Evolutionary conservation across 1,140 invertebrate species (phyloP).

Genomic region (Bradysia coprophila): DNA sequence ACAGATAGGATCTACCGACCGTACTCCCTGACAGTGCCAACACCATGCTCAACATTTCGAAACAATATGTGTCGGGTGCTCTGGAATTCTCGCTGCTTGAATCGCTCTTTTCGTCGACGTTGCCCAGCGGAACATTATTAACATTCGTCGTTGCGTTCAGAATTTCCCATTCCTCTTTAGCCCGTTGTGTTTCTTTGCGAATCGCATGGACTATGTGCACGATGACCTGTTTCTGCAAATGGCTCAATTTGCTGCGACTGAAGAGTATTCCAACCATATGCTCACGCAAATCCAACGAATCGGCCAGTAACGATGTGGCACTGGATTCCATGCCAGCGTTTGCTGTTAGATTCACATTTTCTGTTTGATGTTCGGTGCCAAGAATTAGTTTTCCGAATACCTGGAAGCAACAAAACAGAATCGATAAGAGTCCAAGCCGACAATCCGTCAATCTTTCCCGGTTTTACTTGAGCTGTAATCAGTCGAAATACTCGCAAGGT

Average conservation of each 20-base stretch:
- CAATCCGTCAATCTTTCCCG: neutral
- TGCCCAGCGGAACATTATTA: neutral
- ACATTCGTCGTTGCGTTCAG: slow-evolving; percentile 11
- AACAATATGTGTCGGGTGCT: slow-evolving; percentile 80
- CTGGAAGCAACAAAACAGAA: slow-evolving; percentile 28
- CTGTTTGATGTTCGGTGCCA: slow-evolving; percentile 25
- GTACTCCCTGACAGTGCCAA: slow-evolving; percentile 83
- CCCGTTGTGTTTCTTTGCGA: slow-evolving; percentile 61
- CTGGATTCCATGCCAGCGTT: slow-evolving; percentile 6
- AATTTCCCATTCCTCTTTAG: slow-evolving; percentile 77
- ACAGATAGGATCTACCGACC: slow-evolving; percentile 75
- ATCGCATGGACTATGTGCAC: slow-evolving; percentile 89
- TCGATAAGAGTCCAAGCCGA: neutral
- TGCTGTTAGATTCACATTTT: slow-evolving; percentile 2
- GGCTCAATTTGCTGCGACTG: slow-evolving; percentile 81
- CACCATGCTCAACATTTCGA: slow-evolving; percentile 91
- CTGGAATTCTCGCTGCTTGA: slow-evolving; percentile 24
- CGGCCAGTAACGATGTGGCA: slow-evolving; percentile 13
- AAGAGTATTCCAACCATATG: slow-evolving; percentile 96
- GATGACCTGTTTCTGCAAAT: slow-evolving; percentile 89
- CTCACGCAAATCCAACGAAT: slow-evolving; percentile 59
- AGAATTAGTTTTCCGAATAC: slow-evolving; percentile 82
- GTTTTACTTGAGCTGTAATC: slow-evolving; percentile 66
- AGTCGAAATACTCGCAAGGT: slow-evolving; percentile 86
- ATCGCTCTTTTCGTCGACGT: slow-evolving; percentile 9